A percentile compares a stretch with the other conserved stretches of the same genome.
These are phyloP conservation scores for Pinctada fucata DNA, from an alignment of 2,888 invertebrate species.

Conservation along the genomic window DNA sequence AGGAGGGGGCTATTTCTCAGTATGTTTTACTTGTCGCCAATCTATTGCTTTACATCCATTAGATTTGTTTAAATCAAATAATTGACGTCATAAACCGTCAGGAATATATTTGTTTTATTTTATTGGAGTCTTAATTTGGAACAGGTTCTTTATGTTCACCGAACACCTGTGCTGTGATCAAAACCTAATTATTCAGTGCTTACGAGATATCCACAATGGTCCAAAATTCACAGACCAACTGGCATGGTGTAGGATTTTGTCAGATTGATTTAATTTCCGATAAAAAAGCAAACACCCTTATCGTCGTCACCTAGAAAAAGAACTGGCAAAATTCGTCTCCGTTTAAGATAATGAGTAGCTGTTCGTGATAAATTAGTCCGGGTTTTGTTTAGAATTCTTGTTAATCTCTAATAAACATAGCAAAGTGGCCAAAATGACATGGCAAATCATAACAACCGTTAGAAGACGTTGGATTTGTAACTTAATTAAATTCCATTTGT, in stretches of 20 bases:
- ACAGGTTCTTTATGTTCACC: too few species aligned
- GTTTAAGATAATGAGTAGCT: conserved; percentile 14
- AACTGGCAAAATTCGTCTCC: conserved; percentile 13
- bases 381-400: conserved; percentile 32
- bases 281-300: conserved; percentile 28
- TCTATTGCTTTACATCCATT: too few species aligned
- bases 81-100: too few species aligned
- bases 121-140: too few species aligned
- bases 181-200: conserved; percentile 39
- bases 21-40: too few species aligned
- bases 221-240: conserved; percentile 31
- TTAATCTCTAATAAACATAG: conserved; percentile 37
- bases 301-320: conserved; percentile 28
- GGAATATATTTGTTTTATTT: too few species aligned
- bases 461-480: conserved; percentile 31
- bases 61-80: too few species aligned
- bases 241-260: conserved; percentile 33
- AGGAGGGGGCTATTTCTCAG: too few species aligned
- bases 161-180: conserved; percentile 39
- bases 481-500: conserved; percentile 42
- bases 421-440: conserved; percentile 25
- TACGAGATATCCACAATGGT: conserved; percentile 30
- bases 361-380: conserved; percentile 37
- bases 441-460: conserved; percentile 38
- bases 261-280: conserved; percentile 39